Percentiles rank a stretch among this genome's conserved stretches.
phyloP scores from a whole-genome alignment of 2,113 vertebrate genomes.

The Beaufortia kweichowensis region DNA sequence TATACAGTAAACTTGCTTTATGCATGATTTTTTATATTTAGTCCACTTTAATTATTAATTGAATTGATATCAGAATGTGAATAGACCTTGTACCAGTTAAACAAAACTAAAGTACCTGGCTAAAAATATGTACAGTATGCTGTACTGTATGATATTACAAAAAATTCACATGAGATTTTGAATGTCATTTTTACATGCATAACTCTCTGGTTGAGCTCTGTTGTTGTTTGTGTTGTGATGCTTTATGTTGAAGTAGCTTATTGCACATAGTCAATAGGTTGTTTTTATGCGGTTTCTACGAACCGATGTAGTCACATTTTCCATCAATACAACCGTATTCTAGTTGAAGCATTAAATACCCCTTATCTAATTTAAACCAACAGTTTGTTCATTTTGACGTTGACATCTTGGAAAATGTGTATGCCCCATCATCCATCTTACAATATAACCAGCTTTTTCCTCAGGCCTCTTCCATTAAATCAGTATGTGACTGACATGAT shows the following conservation, averaged over 20 bases:
- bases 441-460: conserved; percentile 12
- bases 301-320: background rate
- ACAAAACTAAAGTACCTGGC: too few species aligned
- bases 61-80: too few species aligned
- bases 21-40: too few species aligned
- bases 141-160: background rate
- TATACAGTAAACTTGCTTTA: too few species aligned
- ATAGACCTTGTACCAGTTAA: too few species aligned
- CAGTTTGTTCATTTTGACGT: background rate
- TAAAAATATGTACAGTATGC: background rate
- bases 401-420: background rate
- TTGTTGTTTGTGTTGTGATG: background rate
- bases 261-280: background rate
- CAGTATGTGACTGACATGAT: conserved; percentile 40
- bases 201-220: background rate
- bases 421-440: conserved; percentile 12
- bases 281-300: background rate
- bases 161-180: background rate
- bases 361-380: background rate
- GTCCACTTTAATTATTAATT: too few species aligned
- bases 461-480: conserved; percentile 19
- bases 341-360: background rate
- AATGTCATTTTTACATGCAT: conserved; percentile 1
- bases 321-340: background rate
- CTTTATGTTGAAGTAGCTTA: conserved; percentile 16